These are phyloP conservation scores for Germaria angustata DNA, from an alignment of 2,888 invertebrate species.

Conservation along the genomic window DNA sequence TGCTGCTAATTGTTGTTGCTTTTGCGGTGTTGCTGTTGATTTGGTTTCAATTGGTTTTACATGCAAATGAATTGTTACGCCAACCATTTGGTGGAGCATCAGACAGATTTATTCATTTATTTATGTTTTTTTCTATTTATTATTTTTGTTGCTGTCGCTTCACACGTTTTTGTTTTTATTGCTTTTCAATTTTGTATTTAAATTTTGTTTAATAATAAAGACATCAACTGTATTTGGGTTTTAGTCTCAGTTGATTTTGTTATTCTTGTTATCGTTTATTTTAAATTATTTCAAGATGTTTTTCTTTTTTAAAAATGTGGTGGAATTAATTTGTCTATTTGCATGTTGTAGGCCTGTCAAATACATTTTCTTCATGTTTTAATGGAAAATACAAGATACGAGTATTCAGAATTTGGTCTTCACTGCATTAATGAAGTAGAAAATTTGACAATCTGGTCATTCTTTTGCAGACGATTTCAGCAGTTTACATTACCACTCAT, in stretches of 20 bases:
- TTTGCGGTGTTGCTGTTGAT: constrained; percentile 38
- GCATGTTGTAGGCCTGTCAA: too few species aligned
- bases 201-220: constrained; percentile 46
- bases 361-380: too few species aligned
- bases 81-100: constrained; percentile 1
- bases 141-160: background rate
- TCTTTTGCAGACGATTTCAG: too few species aligned
- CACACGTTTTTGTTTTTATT: constrained; percentile 52
- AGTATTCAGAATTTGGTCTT: too few species aligned
- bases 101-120: constrained; percentile 7
- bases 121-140: background rate
- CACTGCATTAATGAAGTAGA: too few species aligned
- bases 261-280: constrained; percentile 14
- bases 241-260: background rate
- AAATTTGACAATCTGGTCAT: too few species aligned
- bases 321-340: background rate
- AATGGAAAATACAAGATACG: too few species aligned
- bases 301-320: background rate
- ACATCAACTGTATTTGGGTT: constrained; percentile 38
- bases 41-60: constrained; percentile 60
- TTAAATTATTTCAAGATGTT: background rate
- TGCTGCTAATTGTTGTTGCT: constrained; percentile 2
- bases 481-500: too few species aligned
- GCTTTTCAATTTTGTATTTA: constrained; percentile 35
- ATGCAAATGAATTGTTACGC: constrained; percentile 55